Base-by-base conservation (phyloP, 2,888 invertebrate species). In the Zygaena filipendulae region DNA sequence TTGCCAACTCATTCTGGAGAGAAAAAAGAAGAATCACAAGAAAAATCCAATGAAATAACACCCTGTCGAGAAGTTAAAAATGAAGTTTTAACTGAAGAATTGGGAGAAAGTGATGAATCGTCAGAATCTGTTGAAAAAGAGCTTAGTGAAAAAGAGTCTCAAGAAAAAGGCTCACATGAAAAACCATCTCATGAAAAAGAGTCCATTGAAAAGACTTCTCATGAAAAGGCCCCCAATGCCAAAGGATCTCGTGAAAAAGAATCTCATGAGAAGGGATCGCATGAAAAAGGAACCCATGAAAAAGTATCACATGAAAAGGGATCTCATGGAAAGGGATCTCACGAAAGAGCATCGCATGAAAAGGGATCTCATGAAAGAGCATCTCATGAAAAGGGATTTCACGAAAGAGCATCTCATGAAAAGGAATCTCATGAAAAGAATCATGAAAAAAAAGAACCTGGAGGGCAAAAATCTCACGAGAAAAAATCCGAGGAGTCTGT, bases 1-100 rank as follows among this genome's bases (percentile, higher is more conserved):
- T 45, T 64, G 11, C 70, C 71, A 16, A 16, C 16, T 16, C n/a
- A n/a, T n/a, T 16, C 7, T 16, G 16, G 16, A 16, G 16, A 16
- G 5, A 16, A 7, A 6, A 16, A 16, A 16, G 16, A 16, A 4
- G 16, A 16, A 16, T 16, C 7, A 7, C 16, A 16, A 16, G 16
- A 16, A 16, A 16, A 16, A 7, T 16, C 16, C 4, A 16, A 16
- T 16, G 16, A 16, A 6, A 6, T 16, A 16, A 16, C 16, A 16
- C 5, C 19, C 27, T 8, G 35, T 34, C 21, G 3, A 5, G 45
- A 46, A 28, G 29, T 22, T 3, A 47, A 48, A 30, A 30, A 31
- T 24, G 21, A 31, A 13, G 45, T 42, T 30, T 18, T 20, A 6
- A 32, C 34, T 16, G 32, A 26, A 18, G 38, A 39, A n/a, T n/a